Percentiles rank a stretch among this genome's conserved stretches.
These are phyloP conservation scores for Apodemia mormo DNA, from an alignment of 2,888 invertebrate genomes.

Conservation along the genomic window DNA sequence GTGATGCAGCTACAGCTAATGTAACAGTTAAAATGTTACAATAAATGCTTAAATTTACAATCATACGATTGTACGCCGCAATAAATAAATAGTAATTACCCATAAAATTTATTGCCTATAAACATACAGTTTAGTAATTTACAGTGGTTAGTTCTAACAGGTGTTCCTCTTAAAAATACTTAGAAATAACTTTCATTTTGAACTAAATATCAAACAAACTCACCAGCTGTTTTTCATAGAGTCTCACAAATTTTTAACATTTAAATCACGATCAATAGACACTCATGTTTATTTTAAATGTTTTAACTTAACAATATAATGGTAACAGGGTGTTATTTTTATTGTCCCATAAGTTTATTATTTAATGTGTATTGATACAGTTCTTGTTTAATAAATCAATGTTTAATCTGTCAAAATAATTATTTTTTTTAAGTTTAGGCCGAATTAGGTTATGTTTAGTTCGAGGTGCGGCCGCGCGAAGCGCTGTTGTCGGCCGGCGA, in stretches of 20 bases:
- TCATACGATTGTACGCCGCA: too few species aligned
- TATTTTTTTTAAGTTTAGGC: slow-evolving; percentile 41
- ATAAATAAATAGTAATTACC: too few species aligned
- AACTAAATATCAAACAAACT: neutral
- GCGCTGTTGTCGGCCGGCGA: slow-evolving; percentile 64
- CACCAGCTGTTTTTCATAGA: neutral
- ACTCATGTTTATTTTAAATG: slow-evolving; percentile 9
- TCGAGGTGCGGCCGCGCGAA: slow-evolving; percentile 56
- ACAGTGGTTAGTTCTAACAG: too few species aligned
- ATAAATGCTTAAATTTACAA: too few species aligned
- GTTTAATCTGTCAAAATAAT: neutral
- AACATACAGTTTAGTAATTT: too few species aligned
- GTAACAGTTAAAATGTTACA: too few species aligned
- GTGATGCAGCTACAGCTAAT: too few species aligned
- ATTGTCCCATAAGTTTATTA: neutral
- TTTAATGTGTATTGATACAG: neutral
- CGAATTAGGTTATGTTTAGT: slow-evolving; percentile 68
- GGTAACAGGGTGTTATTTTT: neutral
- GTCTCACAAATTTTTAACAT: neutral
- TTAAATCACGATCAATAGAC: slow-evolving; percentile 6
- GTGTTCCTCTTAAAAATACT: too few species aligned
- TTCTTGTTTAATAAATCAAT: slow-evolving; percentile 9
- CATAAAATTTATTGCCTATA: too few species aligned
- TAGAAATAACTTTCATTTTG: neutral
- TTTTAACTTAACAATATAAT: slow-evolving; percentile 6